A percentile compares a stretch with the other conserved stretches of the same genome.
These are phyloP conservation scores for Eustalomyia histrio DNA, from an alignment of 2,888 invertebrate species.

Conservation along the genomic window DNA sequence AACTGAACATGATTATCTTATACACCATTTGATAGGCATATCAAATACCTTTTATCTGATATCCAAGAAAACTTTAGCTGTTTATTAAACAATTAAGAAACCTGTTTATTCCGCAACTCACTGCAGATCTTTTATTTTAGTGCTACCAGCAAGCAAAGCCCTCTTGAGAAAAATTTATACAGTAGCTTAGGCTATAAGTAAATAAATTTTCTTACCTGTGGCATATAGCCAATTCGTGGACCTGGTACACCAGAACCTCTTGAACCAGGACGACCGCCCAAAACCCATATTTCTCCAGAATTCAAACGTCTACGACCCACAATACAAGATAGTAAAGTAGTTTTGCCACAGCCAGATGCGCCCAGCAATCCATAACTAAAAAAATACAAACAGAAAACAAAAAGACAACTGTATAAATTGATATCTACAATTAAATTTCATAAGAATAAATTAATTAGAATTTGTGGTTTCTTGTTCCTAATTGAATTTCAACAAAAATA, in stretches of 20 bases:
- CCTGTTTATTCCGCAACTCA: no score
- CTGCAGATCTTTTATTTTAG: no score
- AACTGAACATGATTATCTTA: no score
- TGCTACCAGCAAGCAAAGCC: no score
- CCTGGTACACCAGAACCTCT: slow-evolving; percentile 92
- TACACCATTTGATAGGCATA: no score
- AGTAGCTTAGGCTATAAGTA: no score
- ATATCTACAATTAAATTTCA: slow-evolving; percentile 30
- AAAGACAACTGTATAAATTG: background rate
- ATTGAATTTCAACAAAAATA: background rate
- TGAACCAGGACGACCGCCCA: slow-evolving; percentile 91
- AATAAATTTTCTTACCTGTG: slow-evolving; percentile 82
- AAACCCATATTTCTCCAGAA: slow-evolving; percentile 90
- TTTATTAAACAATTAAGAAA: no score
- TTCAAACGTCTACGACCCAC: slow-evolving; percentile 90
- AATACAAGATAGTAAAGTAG: slow-evolving; percentile 91
- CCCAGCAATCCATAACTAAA: slow-evolving; percentile 91
- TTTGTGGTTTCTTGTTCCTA: background rate
- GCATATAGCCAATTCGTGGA: slow-evolving; percentile 94
- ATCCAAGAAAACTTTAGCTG: no score
- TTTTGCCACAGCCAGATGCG: slow-evolving; percentile 95
- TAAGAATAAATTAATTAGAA: background rate
- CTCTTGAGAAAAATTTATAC: no score
- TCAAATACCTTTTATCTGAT: no score
- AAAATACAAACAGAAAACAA: background rate